A percentile compares a stretch with the other conserved stretches of the same genome.
Conservation (phyloP, 1,140 invertebrate species). For the Triops longicaudatus region DNA sequence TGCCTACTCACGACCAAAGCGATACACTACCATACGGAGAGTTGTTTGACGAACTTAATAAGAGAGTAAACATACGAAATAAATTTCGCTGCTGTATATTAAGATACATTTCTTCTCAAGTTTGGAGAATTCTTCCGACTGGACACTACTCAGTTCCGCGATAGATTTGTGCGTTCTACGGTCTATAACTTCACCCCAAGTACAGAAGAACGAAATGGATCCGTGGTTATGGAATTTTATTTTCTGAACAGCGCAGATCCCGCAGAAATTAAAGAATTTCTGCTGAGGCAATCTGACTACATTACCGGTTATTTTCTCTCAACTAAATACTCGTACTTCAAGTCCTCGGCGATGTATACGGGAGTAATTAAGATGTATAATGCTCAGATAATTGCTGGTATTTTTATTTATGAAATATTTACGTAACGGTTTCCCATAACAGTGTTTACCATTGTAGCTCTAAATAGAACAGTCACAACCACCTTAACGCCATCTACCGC, state of each 20-base stretch:
- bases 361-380: background rate
- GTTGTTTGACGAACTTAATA: background rate
- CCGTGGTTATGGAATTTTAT: background rate
- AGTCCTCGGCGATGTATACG: background rate
- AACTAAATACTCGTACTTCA: background rate
- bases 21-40: background rate
- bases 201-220: background rate
- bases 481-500: no score
- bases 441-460: no score
- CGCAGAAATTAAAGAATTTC: background rate
- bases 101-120: background rate
- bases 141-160: background rate
- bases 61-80: background rate
- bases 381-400: background rate
- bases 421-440: no score
- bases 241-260: background rate
- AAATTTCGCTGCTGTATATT: background rate
- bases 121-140: background rate
- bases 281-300: background rate
- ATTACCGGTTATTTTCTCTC: background rate
- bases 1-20: background rate
- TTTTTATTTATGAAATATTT: no score
- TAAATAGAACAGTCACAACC: no score
- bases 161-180: background rate
- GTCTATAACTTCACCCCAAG: background rate